Evolutionary conservation across 30 jellyfish, hydroid and myxozoan genomes (phyloP).

Genomic region (Rhopilema esculentum): DNA sequence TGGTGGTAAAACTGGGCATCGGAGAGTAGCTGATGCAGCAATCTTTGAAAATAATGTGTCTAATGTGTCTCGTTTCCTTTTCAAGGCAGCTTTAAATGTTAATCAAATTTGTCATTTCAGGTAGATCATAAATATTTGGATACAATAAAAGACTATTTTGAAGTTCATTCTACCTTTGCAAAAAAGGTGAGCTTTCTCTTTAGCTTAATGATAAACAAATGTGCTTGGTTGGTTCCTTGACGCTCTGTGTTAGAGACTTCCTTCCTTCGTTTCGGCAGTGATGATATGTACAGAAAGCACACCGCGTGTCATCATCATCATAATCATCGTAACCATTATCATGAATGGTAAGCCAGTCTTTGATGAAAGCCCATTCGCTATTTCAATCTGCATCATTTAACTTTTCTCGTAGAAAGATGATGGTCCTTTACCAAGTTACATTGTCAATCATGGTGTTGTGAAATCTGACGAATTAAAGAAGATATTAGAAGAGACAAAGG

Average conservation of each 20-base stretch:
- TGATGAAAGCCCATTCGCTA: not conserved
- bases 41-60: no score
- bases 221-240: not conserved
- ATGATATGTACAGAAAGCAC: no score
- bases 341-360: not conserved
- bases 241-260: no score
- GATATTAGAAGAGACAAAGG: slow-evolving; percentile 80
- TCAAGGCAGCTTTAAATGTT: no score
- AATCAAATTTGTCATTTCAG: no score
- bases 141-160: slow-evolving; percentile 72
- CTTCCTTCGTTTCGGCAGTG: no score
- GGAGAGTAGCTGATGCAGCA: no score
- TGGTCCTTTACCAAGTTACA: slow-evolving; percentile 44
- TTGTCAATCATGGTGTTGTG: slow-evolving; percentile 89
- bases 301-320: no score
- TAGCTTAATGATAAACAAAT: not conserved
- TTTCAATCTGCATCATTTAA: no score
- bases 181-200: slow-evolving; percentile 22
- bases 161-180: slow-evolving; percentile 81
- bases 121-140: slow-evolving; percentile 53
- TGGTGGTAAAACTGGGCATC: no score
- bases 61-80: no score
- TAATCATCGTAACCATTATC: not conserved
- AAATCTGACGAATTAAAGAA: slow-evolving; percentile 47
- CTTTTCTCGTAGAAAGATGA: slow-evolving; percentile 1